Evolutionary conservation across 2,797 vertebrate genomes (phyloP), one percentile per base, ranked within the genome.

Genomic region (Nannoperca obscura): DNA sequence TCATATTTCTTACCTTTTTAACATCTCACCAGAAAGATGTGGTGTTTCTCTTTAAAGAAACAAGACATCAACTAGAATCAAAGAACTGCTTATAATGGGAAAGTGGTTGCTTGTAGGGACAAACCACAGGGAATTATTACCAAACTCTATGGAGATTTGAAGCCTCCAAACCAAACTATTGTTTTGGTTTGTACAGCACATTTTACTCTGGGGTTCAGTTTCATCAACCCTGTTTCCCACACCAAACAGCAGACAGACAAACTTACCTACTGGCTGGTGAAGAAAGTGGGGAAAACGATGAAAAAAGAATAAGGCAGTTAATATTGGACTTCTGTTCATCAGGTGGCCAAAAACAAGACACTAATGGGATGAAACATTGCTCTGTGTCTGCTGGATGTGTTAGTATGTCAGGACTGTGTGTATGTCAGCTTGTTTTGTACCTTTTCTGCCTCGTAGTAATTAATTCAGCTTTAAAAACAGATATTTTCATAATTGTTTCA

Each of bases 1-100:
- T n/a, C n/a, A n/a, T 58, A 9, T 49, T 22, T 55, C 38, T 44
- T 12, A 7, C 9, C 27, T 63, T 63, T 70, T 70, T 47, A 58
- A 47, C 42, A 57, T n/a, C 38, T 44, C 44, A 46, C 44, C 44
- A 19, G 44, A 46, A 42, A 42, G 13, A 19, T 46, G 42, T 44
- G 4, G 5, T 32, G 30, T 38, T 38, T 38, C 38, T 38, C 42
- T 46, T n/a, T n/a, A n/a, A n/a, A n/a, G n/a, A n/a, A n/a, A n/a
- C n/a, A n/a, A n/a, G n/a, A n/a, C n/a, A n/a, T n/a, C n/a, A n/a
- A n/a, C n/a, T n/a, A n/a, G n/a, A n/a, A n/a, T n/a, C n/a, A n/a
- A n/a, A n/a, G n/a, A n/a, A n/a, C n/a, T n/a, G n/a, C n/a, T n/a
- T 46, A 4, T 46, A 46, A 19, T 17, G 15, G 17, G 44, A 46